These are phyloP conservation scores for Aphelenchoides besseyi DNA, from an alignment of 1,140 invertebrate genomes.

Conservation along the genomic window DNA sequence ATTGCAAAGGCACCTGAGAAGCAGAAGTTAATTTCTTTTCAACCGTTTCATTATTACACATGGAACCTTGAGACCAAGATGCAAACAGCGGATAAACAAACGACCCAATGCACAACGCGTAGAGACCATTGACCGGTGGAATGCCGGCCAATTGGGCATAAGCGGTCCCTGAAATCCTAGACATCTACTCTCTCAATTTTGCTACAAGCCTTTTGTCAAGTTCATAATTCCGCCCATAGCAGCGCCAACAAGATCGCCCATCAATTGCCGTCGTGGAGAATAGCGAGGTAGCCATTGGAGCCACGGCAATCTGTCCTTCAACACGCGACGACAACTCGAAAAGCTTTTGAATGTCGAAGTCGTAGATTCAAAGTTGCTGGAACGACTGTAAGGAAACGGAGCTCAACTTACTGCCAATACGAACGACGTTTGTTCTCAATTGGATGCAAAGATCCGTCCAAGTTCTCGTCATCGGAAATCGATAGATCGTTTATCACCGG, in stretches of 20 bases:
- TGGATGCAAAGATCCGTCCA: no score
- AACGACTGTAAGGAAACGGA: neutral
- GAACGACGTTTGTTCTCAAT: neutral
- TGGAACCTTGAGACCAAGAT: slow-evolving; percentile 25
- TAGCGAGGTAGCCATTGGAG: slow-evolving; percentile 1
- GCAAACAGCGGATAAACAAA: slow-evolving; percentile 25
- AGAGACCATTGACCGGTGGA: slow-evolving; percentile 24
- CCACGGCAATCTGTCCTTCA: neutral
- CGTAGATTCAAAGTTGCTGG: no score
- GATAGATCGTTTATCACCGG: no score
- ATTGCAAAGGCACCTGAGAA: slow-evolving; percentile 22
- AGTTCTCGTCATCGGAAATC: no score
- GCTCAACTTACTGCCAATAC: neutral
- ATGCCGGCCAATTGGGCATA: slow-evolving; percentile 17
- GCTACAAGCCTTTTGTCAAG: slow-evolving; percentile 18
- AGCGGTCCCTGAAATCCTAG: slow-evolving; percentile 10
- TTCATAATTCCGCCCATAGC: slow-evolving; percentile 24
- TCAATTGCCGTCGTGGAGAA: neutral
- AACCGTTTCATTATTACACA: slow-evolving; percentile 13
- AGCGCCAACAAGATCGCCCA: slow-evolving; percentile 15
- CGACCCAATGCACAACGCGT: slow-evolving; percentile 12
- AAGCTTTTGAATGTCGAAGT: no score
- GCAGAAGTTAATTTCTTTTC: slow-evolving; percentile 10
- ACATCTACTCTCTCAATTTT: slow-evolving; percentile 4
- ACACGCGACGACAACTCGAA: neutral